Conservation (phyloP, 2,888 invertebrate genomes). For the Andrena bucephala region DNA sequence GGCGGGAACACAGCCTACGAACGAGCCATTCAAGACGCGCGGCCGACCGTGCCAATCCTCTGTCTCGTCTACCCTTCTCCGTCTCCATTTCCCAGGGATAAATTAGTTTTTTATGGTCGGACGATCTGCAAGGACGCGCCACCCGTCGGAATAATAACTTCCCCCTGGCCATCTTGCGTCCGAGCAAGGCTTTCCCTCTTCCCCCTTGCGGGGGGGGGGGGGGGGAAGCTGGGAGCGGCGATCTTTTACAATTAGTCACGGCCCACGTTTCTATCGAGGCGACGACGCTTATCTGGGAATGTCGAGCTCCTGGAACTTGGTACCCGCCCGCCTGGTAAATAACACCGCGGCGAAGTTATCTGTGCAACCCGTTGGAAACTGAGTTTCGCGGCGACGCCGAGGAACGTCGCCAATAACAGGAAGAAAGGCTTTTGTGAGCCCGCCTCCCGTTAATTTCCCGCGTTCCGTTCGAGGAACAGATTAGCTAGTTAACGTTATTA, state of each 20-base stretch:
- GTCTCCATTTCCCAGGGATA: slow-evolving; percentile 66
- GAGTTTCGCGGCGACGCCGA: neutral
- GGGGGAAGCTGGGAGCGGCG: slow-evolving; percentile 60
- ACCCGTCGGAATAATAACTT: slow-evolving; percentile 73
- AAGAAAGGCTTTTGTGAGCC: neutral
- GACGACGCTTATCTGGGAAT: slow-evolving; percentile 24
- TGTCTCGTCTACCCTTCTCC: slow-evolving; percentile 51
- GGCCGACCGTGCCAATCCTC: slow-evolving; percentile 60
- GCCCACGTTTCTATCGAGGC: slow-evolving; percentile 60
- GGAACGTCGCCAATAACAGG: neutral
- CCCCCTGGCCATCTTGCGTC: slow-evolving; percentile 14
- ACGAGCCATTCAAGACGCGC: slow-evolving; percentile 55
- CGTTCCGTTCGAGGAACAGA: too few species aligned
- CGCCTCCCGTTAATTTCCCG: too few species aligned
- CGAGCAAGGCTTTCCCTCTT: neutral
- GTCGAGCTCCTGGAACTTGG: neutral
- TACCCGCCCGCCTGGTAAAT: slow-evolving; percentile 29
- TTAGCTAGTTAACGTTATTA: too few species aligned
- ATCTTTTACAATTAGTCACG: slow-evolving; percentile 76
- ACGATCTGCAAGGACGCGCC: slow-evolving; percentile 65
- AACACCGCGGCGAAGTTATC: slow-evolving; percentile 1
- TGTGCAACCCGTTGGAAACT: neutral
- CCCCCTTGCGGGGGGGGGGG: neutral
- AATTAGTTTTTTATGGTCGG: slow-evolving; percentile 76
- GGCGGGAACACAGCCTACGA: slow-evolving; percentile 47